These are phyloP conservation scores for Margarornis squamiger DNA, from an alignment of 2,797 vertebrate genomes.

Conservation along the genomic window DNA sequence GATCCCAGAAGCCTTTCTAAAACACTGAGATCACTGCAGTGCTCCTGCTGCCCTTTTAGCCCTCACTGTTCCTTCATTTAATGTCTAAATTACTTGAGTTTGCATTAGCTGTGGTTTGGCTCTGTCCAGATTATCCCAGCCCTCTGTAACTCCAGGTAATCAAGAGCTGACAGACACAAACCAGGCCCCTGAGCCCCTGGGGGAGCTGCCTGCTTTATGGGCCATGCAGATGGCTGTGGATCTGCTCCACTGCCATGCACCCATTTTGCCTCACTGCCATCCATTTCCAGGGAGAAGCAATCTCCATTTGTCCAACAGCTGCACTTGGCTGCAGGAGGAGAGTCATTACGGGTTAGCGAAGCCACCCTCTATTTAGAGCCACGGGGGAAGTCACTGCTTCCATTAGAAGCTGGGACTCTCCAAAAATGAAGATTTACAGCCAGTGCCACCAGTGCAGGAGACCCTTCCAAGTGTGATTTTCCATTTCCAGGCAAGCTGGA, in stretches of 20 bases:
- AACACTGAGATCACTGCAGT: background rate
- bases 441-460: background rate
- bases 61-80: background rate
- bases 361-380: conserved; percentile 18
- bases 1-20: background rate
- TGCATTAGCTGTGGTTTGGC: background rate
- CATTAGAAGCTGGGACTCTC: background rate
- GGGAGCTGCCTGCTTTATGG: conserved; percentile 28
- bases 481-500: background rate
- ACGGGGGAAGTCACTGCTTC: background rate
- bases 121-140: background rate
- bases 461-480: conserved; percentile 26
- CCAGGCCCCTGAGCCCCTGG: background rate
- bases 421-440: conserved; percentile 50
- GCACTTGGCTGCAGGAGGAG: conserved; percentile 46
- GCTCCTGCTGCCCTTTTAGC: background rate
- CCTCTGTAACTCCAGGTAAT: conserved; percentile 25
- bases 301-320: conserved; percentile 51
- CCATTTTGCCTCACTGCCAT: conserved; percentile 3
- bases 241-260: background rate
- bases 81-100: background rate
- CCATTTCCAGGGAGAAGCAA: conserved; percentile 11
- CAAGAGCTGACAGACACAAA: conserved; percentile 46
- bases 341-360: background rate
- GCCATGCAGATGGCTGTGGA: conserved; percentile 39